Base-by-base conservation (phyloP, 2,113 vertebrate species). In the Pampusana beccarii region DNA sequence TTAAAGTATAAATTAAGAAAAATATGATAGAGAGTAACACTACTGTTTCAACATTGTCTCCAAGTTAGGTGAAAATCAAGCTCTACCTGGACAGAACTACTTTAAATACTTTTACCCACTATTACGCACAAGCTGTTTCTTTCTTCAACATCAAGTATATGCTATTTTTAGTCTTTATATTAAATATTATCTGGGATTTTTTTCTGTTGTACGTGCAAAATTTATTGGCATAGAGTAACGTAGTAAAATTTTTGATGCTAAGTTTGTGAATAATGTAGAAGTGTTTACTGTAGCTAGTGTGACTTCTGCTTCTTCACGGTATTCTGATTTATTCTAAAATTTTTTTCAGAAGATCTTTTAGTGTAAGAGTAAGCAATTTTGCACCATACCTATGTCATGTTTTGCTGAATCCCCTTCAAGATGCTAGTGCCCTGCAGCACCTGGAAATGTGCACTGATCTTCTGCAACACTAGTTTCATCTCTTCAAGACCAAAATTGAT, bases 361-460 rank as follows among this genome's bases (percentile, higher is more conserved):
- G 50, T 78, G 53, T 57, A 90, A 85, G 57, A 86, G 74, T 40
- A 80, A 88, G 81, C 61, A 88, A 83, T 77, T 85, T 95, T 96
- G 62, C 21, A 77, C 74, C 57, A 6, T 93, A 85, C 79, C 44
- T 94, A 77, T 93, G 86, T 70, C 79, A 74, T 87, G 70, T 93
- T 95, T 95, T 90, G 83, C 78, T 90, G 90, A 93, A 80, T 95
- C 12, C 69, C 46, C 91, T 53, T 90, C 84, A 92, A 54, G 80
- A 92, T 66, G 56, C 70, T 78, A 64, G 86, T 97, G 85, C 96
- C 97, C 97, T 95, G 78, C 70, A 95, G 96, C 95, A 93, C 87
- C 81, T 91, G 94, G 92, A 96, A 93, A 93, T 94, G 77, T 38
- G 60, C 95, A 93, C 84, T 93, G 88, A 92, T 96, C 96, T 97